Conservation (phyloP, 1,140 invertebrate species). For the Macrobrachium nipponense region DNA sequence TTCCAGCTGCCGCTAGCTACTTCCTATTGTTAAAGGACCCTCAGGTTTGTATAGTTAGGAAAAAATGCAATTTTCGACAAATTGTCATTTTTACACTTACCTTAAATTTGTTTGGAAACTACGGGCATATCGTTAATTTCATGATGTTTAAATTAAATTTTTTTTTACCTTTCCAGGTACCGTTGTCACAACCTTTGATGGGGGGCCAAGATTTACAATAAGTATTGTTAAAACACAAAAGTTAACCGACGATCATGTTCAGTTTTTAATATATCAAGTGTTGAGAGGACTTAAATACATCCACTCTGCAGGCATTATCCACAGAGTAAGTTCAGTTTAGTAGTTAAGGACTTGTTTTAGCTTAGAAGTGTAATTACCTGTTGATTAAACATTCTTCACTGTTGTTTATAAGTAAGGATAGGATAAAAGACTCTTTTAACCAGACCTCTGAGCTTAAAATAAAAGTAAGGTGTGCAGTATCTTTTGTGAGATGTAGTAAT, state of each 20-base stretch:
- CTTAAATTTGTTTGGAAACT: too few relatives aligned
- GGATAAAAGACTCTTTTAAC: too few relatives aligned
- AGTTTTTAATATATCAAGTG: conserved; percentile 99
- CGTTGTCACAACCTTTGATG: conserved; percentile 97
- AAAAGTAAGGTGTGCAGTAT: too few relatives aligned
- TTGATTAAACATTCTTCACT: neutral
- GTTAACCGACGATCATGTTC: conserved; percentile 97
- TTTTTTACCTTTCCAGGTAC: conserved; percentile 77
- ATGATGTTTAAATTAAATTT: neutral
- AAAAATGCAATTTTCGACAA: too few relatives aligned
- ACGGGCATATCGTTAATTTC: too few relatives aligned
- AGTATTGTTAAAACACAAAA: conserved; percentile 97
- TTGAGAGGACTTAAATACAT: conserved; percentile 98
- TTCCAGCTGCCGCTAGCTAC: too few relatives aligned
- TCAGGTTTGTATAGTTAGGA: too few relatives aligned
- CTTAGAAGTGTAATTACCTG: neutral
- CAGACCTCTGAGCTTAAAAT: too few relatives aligned
- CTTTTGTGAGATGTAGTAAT: too few relatives aligned
- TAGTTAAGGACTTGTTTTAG: neutral
- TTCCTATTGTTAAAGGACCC: too few relatives aligned
- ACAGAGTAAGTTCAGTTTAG: conserved; percentile 94
- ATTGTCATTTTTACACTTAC: too few relatives aligned
- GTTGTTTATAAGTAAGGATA: too few relatives aligned
- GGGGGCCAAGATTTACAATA: conserved; percentile 98
- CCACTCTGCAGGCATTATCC: conserved; percentile 99